Conservation (phyloP, 2,888 invertebrate species). For the Epistrophella euchroma region DNA sequence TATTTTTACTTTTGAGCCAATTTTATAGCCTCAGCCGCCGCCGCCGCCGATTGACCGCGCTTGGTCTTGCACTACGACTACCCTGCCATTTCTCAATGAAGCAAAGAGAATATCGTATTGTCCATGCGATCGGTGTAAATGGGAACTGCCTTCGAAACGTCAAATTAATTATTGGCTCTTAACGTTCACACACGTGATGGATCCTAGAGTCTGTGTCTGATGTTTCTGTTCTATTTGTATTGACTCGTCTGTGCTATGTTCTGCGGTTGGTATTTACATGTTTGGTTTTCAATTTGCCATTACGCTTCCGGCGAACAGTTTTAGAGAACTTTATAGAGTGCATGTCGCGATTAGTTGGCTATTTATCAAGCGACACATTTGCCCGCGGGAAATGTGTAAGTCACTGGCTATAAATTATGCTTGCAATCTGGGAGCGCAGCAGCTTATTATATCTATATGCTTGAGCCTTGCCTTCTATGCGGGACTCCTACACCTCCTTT, state of each 20-base stretch:
- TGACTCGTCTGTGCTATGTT: constrained; percentile 65
- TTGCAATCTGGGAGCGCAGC: constrained; percentile 65
- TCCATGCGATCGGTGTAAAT: constrained; percentile 35
- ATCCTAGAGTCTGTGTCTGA: constrained; percentile 34
- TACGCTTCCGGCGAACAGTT: constrained; percentile 70
- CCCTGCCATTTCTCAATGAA: constrained; percentile 69
- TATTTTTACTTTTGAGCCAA: constrained; percentile 60
- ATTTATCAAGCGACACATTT: constrained; percentile 76
- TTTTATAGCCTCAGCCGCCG: constrained; percentile 25
- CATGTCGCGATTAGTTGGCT: constrained; percentile 76
- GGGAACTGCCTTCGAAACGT: constrained; percentile 57
- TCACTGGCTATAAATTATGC: constrained; percentile 68
- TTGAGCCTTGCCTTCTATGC: constrained; percentile 33
- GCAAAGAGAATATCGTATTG: constrained; percentile 45
- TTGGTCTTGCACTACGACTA: background rate
- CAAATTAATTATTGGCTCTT: constrained; percentile 72
- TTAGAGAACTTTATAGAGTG: constrained; percentile 72
- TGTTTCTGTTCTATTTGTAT: constrained; percentile 41
- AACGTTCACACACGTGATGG: constrained; percentile 52
- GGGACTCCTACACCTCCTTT: constrained; percentile 70
- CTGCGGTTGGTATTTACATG: constrained; percentile 53
- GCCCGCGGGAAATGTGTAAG: constrained; percentile 71
- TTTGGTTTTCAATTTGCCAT: constrained; percentile 74
- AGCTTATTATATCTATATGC: constrained; percentile 19
- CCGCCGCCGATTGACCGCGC: constrained; percentile 57